Conservation (phyloP, 2,797 vertebrate genomes). For the Oreochromis mossambicus region DNA sequence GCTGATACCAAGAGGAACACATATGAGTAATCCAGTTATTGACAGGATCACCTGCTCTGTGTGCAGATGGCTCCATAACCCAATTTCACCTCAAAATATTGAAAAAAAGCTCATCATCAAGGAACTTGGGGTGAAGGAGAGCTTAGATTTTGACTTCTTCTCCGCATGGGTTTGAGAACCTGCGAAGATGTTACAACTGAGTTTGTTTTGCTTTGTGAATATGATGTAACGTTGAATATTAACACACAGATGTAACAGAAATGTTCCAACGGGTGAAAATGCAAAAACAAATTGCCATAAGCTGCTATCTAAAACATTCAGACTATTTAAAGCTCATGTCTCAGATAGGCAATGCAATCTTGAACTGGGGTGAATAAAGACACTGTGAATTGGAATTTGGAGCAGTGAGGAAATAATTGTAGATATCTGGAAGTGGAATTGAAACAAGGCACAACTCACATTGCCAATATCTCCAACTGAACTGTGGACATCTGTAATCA, state of each 20-base stretch:
- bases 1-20: not conserved
- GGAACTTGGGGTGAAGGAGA: not conserved
- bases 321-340: not conserved
- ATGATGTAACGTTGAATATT: not conserved
- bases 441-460: not conserved
- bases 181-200: fast-evolving
- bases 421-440: not conserved
- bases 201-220: not conserved
- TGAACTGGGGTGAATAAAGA: fast-evolving
- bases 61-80: not conserved
- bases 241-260: not conserved
- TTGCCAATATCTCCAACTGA: not conserved
- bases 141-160: not conserved
- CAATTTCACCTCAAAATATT: not conserved
- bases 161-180: fast-evolving
- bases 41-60: fast-evolving
- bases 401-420: fast-evolving
- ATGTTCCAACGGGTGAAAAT: not conserved
- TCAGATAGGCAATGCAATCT: not conserved
- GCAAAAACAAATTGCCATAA: not conserved
- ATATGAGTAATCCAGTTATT: not conserved
- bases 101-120: not conserved
- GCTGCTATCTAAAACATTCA: fast-evolving
- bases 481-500: not conserved
- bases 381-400: fast-evolving